Evolutionary conservation across 2,888 invertebrate species (phyloP), one percentile per base, ranked within the genome.

Genomic region (Phalangium opilio): DNA sequence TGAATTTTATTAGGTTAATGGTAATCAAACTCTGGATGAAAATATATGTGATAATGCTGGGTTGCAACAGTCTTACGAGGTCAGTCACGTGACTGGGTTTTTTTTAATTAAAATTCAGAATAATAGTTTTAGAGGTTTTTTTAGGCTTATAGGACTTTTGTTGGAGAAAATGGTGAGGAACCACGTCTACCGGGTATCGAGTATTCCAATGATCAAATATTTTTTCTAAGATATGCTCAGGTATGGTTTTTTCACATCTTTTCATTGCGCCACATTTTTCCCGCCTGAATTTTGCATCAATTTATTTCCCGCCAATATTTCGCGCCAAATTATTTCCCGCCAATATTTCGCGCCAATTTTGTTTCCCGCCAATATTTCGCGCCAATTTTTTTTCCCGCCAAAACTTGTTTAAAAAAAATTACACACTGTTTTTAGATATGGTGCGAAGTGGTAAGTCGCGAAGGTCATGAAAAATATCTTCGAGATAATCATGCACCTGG

Each of bases 1-100:
- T n/a, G n/a, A n/a, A n/a, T 2, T 2, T 1, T 17, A 12, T 17
- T 48, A 63, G 61, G 62, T 65, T 27, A 64, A 66, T 51, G 66
- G 66, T 14, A 66, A 66, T 50, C 60, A 61, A 47, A 66, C 66
- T 5, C 54, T 66, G 1, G 63, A 64, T 27, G 66, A 66, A 51
- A 66, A 66, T 55, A 63, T 66, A 42, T 66, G 66, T 52, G 66
- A 66, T 59, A 65, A 65, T 53, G 62, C 64, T 8, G 65, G 65
- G 5, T 56, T 66, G 7, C 59, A 62, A 44, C 62, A 64, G 47
- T 61, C 65, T n/a, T 65, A 62, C 56, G 51, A 60, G 15, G 53
- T 53, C 43, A 47, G 49, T 11, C 34, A 3, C n/a, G 8, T 19
- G 18, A 11, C 17, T 19, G 17, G 8, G 1, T 20, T 41, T 20